Evolutionary conservation across 53 echinoderm and acorn worm species (phyloP).

Genomic region (Antedon mediterranea): DNA sequence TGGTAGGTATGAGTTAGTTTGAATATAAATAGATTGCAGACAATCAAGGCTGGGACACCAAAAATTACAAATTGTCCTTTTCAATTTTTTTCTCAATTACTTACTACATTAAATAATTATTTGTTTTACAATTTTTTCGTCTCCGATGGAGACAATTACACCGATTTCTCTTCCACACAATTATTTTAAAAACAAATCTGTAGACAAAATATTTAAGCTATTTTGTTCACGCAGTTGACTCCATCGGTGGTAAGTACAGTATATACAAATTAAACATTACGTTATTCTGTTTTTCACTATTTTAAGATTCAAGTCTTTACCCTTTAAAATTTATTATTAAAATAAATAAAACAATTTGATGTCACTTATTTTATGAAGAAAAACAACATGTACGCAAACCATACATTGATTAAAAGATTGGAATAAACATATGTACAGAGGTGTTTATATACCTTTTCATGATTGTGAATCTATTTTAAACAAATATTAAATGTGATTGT

Average conservation of each 20-base stretch:
- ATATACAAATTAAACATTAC: not conserved
- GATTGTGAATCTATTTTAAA: no score
- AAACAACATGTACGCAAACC: no score
- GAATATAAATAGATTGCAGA: not conserved
- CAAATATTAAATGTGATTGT: no score
- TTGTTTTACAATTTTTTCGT: not conserved
- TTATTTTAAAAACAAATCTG: not conserved
- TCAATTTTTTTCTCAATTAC: not conserved
- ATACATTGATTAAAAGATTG: no score
- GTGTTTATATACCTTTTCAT: no score
- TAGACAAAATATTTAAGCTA: not conserved
- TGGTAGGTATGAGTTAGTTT: not conserved
- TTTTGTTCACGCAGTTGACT: not conserved
- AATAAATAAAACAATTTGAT: no score
- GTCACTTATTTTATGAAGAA: no score
- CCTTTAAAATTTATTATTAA: no score
- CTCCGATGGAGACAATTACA: not conserved
- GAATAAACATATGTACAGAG: no score
- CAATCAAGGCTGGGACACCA: not conserved
- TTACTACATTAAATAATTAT: not conserved
- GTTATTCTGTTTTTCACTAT: not conserved
- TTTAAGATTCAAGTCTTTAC: no score
- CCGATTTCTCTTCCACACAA: not conserved
- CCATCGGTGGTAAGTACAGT: not conserved
- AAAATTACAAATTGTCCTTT: not conserved